Evolutionary conservation across 2,888 invertebrate genomes (phyloP), one percentile per base, ranked within the genome.

Genomic region (Oasisia sp.): DNA sequence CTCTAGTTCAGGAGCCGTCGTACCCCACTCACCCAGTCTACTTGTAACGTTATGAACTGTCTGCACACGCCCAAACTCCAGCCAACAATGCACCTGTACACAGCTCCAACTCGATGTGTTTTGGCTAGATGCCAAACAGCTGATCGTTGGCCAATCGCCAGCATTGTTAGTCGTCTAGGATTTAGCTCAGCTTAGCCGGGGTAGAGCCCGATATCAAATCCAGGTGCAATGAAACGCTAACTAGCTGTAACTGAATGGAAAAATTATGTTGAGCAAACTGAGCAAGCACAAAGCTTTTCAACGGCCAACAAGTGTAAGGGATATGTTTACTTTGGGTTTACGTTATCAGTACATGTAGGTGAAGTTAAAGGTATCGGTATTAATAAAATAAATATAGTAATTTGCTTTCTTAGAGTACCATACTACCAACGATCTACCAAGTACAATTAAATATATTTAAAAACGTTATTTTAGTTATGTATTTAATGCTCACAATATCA

Each of bases 131-230:
- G 74, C 74, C 74, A 74, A 74, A 2, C 74, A 74, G 74, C 74
- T 74, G 74, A 74, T n/a, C 74, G 74, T 19, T 74, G 74, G 74
- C 74, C 19, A n/a, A 74, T 19, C 7, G 74, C 74, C 74, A 74
- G 74, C 14, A 74, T 74, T 74, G 74, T 74, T 74, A 74, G 74
- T 27, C 27, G 27, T 74, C 74, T 74, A 74, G 74, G 74, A 74
- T 27, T 74, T 74, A 74, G 74, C 74, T 74, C 74, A 74, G 74
- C 74, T 74, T 74, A 74, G 74, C 74, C 74, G n/a, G 74, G 74
- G 74, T 74, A 27, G 74, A 74, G 74, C 74, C n/a, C n/a, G 74
- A 74, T 74, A 74, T 74, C n/a, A 74, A 74, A 74, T 19, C 74
- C 74, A 74, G 74, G 74, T 74, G 74, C 74, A 74, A 7, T n/a